Evolutionary conservation across 53 echinoderm and acorn worm genomes (phyloP).

Genomic region (Stichopus horrens): DNA sequence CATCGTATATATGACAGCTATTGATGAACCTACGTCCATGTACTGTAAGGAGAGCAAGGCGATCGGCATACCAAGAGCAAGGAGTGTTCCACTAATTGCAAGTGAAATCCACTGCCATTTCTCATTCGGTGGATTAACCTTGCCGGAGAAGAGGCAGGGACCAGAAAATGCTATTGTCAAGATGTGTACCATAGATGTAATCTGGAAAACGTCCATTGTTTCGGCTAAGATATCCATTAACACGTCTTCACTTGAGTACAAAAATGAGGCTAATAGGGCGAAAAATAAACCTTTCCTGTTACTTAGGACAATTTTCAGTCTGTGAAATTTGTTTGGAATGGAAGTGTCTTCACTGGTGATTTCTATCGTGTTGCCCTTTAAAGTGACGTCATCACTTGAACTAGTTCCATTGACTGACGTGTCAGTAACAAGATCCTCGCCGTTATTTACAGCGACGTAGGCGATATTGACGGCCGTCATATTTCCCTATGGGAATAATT

Average conservation of each 20-base stretch:
- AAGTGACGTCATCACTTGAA: background rate
- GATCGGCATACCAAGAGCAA: slow-evolving; percentile 1
- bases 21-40: slow-evolving; percentile 21
- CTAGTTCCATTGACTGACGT: background rate
- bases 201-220: slow-evolving; percentile 20
- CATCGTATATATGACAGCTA: slow-evolving; percentile 40
- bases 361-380: background rate
- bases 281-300: slow-evolving; percentile 20
- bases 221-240: slow-evolving; percentile 26
- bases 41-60: slow-evolving; percentile 21
- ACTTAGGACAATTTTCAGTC: background rate
- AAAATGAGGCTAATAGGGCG: background rate
- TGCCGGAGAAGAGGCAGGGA: background rate
- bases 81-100: background rate
- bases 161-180: background rate
- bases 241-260: slow-evolving; percentile 27
- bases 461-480: background rate
- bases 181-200: background rate
- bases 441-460: background rate
- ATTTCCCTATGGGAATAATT: background rate
- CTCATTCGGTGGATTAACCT: background rate
- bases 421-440: background rate
- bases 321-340: background rate
- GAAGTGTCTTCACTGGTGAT: background rate
- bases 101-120: background rate